These are phyloP conservation scores for Bothrops jararaca DNA, from an alignment of 2,113 vertebrate genomes.

Conservation along the genomic window DNA sequence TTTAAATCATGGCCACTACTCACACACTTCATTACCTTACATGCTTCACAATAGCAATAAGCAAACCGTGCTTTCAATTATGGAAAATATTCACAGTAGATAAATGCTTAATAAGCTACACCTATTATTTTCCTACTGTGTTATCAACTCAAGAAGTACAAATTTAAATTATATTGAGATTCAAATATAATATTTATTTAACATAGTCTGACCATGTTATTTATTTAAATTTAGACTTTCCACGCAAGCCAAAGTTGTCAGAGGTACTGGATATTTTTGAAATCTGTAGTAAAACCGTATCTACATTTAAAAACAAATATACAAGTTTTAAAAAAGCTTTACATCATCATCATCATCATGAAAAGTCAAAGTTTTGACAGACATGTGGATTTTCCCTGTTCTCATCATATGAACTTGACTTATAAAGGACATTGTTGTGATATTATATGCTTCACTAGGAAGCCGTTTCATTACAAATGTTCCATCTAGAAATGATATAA, in stretches of 20 bases:
- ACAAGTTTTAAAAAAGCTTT: background rate
- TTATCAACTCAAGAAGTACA: conserved; percentile 14
- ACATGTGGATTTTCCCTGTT: background rate
- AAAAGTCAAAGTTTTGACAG: background rate
- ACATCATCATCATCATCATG: background rate
- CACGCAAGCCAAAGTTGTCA: background rate
- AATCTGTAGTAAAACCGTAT: background rate
- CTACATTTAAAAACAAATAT: background rate
- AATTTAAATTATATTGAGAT: conserved; percentile 10
- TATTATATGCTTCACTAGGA: background rate
- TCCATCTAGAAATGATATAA: background rate
- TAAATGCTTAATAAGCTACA: conserved; percentile 5
- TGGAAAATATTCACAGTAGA: background rate
- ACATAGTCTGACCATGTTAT: background rate
- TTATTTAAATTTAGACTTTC: background rate
- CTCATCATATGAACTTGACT: background rate
- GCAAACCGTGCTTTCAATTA: background rate
- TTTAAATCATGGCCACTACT: background rate
- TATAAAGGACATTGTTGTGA: background rate
- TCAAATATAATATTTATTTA: conserved; percentile 12
- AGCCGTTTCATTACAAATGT: background rate
- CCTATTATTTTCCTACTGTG: conserved; percentile 4
- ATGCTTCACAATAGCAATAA: background rate
- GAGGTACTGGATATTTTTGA: background rate
- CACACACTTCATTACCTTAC: background rate